phyloP scores from a whole-genome alignment of 2,113 vertebrate species.

The Amphiprion ocellaris region DNA sequence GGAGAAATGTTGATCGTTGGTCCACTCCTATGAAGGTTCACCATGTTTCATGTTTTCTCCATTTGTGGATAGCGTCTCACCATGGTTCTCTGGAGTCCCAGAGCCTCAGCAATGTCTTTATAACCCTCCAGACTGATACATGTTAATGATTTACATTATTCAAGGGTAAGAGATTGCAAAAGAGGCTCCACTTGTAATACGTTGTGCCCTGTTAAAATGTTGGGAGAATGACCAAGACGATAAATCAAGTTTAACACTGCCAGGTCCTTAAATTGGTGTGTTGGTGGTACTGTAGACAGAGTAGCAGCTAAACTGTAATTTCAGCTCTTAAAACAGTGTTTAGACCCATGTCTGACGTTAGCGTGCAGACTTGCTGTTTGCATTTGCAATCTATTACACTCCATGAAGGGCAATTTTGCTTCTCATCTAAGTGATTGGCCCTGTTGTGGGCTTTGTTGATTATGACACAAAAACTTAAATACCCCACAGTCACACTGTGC shows the following conservation, averaged over 20 bases:
- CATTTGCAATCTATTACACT: constrained; percentile 66
- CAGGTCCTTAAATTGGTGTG: constrained; percentile 65
- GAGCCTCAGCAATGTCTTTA: too few species aligned
- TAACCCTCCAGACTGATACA: too few species aligned
- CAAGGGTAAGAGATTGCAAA: background rate
- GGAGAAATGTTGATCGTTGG: too few species aligned
- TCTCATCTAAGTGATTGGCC: constrained; percentile 58
- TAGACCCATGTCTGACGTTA: constrained; percentile 74
- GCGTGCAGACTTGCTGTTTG: constrained; percentile 69
- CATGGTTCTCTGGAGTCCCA: too few species aligned
- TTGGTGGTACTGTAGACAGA: constrained; percentile 62
- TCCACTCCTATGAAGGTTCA: too few species aligned
- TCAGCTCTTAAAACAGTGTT: constrained; percentile 75
- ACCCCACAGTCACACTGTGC: constrained; percentile 50
- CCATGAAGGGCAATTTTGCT: constrained; percentile 68
- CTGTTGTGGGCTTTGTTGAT: constrained; percentile 65
- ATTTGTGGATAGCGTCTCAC: too few species aligned
- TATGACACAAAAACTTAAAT: constrained; percentile 65
- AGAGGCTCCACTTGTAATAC: constrained; percentile 18
- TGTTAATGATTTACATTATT: too few species aligned
- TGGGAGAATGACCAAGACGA: constrained; percentile 46
- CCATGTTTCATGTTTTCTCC: too few species aligned
- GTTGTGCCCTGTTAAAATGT: constrained; percentile 7
- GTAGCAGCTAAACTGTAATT: constrained; percentile 76
- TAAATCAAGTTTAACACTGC: constrained; percentile 44